Evolutionary conservation across 2,113 vertebrate genomes (phyloP), one percentile per base, ranked within the genome.

Genomic region (Eclectus roratus): DNA sequence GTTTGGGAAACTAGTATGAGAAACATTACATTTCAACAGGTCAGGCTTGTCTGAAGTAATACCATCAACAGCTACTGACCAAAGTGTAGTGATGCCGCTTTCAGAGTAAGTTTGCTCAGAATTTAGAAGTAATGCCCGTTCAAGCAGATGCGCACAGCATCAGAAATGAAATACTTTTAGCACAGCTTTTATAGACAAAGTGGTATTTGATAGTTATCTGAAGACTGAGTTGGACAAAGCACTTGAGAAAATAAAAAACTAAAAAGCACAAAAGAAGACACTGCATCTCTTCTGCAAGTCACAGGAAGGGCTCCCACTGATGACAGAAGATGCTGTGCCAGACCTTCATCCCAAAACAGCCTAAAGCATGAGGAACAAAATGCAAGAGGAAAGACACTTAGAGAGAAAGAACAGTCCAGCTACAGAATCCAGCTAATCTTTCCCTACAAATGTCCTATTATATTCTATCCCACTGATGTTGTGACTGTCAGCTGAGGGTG

Each of bases 1-100:
- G 69, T 92, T 94, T 95, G 91, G 84, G 89, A 93, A 97, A 91
- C 77, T 47, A 76, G 44, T 28, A 69, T 89, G 91, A 95, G 82
- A 83, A 92, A 86, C 92, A 76, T 89, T 82, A 63, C 72, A 47
- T 96, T 96, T 92, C 66, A 61, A 60, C 68, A 85, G 60, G 91
- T 93, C 91, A 95, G 85, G 44, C 43, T 74, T 76, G 49, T 91
- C 91, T 55, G 58, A 47, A 80, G 31, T 46, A 63, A 78, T 66
- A 70, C 50, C 24, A 16, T 77, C 49, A 78, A 80, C 68, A 87
- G 80, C 84, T 64, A 56, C 10, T 1, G 21, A 70, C 69, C 77
- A 19, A 50, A 63, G 74, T 43, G 31, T 27, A 56, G 43, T 8
- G 65, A 73, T 77, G 72, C 66, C 28, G 15, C 84, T 94, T 80